Conservation (phyloP, 2,113 vertebrate genomes). For the Antechinus stuartii region DNA sequence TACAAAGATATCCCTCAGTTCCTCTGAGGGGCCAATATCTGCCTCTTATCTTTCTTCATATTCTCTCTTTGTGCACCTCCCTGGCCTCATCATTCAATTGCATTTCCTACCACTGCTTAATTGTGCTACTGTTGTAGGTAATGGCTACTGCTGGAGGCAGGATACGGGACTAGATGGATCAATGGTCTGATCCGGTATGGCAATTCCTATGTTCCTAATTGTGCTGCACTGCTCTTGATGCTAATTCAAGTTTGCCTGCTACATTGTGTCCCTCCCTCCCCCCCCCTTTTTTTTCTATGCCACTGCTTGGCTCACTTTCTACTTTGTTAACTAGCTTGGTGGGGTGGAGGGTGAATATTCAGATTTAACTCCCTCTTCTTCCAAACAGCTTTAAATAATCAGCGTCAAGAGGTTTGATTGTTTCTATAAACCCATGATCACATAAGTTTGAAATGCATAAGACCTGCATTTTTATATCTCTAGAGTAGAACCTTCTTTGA, state of each 20-base stretch:
- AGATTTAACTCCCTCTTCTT: constrained; percentile 29
- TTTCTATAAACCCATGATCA: not conserved
- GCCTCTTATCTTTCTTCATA: not conserved
- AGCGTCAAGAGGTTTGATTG: constrained; percentile 16
- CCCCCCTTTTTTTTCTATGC: not conserved
- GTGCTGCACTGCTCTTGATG: constrained; percentile 18
- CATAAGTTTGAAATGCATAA: constrained; percentile 39
- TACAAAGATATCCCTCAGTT: not conserved
- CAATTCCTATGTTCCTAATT: not conserved
- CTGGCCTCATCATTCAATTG: not conserved
- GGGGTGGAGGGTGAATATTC: constrained; percentile 46
- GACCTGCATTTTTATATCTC: not conserved
- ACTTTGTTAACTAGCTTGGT: not conserved
- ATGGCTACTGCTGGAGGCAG: not conserved
- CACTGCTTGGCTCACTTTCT: constrained; percentile 17
- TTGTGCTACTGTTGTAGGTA: not conserved
- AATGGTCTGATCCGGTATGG: not conserved
- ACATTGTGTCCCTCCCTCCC: rapidly evolving
- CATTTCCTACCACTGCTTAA: not conserved
- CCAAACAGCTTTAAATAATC: constrained; percentile 18
- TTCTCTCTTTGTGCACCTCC: not conserved
- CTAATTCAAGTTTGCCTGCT: not conserved
- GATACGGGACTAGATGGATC: not conserved
- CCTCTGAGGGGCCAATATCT: not conserved
- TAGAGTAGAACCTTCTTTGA: constrained; percentile 25